Conservation (phyloP, 2,797 vertebrate species). For the Xyrichtys novacula region DNA sequence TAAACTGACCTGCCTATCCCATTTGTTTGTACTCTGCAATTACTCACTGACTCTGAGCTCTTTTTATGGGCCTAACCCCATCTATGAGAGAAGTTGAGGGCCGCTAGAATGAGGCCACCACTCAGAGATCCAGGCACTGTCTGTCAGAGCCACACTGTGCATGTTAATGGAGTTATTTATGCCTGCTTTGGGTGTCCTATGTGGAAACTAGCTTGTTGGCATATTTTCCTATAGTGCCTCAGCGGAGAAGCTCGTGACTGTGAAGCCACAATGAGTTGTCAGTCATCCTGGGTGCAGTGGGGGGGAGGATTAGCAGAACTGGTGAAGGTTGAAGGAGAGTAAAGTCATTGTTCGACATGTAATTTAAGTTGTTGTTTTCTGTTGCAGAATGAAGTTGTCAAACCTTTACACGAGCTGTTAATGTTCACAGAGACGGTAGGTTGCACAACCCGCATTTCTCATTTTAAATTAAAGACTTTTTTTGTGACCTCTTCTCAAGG, state of each 20-base stretch:
- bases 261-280: constrained; percentile 54
- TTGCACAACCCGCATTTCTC: not conserved
- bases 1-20: not conserved
- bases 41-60: not conserved
- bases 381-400: not conserved
- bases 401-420: not conserved
- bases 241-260: constrained; percentile 73
- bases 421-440: too few relatives aligned
- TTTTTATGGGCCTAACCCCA: not conserved
- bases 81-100: not conserved
- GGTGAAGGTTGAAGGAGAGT: constrained; percentile 46
- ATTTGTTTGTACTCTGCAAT: not conserved
- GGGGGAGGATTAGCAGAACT: constrained; percentile 47
- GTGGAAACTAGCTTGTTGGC: constrained; percentile 79
- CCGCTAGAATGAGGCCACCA: constrained; percentile 13
- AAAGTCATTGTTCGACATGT: constrained; percentile 2
- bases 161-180: constrained; percentile 66
- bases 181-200: constrained; percentile 54
- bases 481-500: constrained; percentile 3
- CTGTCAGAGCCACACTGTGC: constrained; percentile 36
- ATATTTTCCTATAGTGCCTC: constrained; percentile 81
- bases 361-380: constrained; percentile 12
- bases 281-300: constrained; percentile 36
- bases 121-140: constrained; percentile 55
- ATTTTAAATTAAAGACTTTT: not conserved